Percentiles rank a stretch among this genome's conserved stretches.
Evolutionary conservation across 2,888 invertebrate species (phyloP).

Genomic region (Zygothrica quintamaculata): DNA sequence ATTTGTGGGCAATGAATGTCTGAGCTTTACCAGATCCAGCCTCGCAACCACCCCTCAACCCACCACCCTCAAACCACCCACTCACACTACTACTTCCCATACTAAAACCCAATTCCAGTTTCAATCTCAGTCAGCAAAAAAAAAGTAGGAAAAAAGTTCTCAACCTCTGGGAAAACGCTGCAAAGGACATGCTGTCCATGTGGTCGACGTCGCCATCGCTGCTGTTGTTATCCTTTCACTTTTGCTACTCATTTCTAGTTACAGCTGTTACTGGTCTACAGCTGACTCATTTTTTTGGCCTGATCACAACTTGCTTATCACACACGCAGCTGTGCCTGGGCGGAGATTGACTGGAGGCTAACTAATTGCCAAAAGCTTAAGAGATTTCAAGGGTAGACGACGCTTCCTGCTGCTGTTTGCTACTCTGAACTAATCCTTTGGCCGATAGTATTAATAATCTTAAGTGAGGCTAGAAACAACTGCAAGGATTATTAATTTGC

Average conservation of each 20-base stretch:
- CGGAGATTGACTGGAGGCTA: too few relatives aligned
- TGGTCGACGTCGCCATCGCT: constrained; percentile 8
- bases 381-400: constrained; percentile 35
- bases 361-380: constrained; percentile 61
- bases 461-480: too few relatives aligned
- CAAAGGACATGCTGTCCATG: neutral
- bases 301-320: constrained; percentile 52
- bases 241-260: constrained; percentile 27
- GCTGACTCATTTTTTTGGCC: constrained; percentile 32
- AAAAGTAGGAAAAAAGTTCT: constrained; percentile 20
- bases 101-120: too few relatives aligned
- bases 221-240: constrained; percentile 30
- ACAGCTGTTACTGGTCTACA: constrained; percentile 46
- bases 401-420: too few relatives aligned
- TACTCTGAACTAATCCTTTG: constrained; percentile 10
- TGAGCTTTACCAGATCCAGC: constrained; percentile 64
- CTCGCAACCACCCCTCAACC: neutral
- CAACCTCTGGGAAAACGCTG: constrained; percentile 9
- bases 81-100: too few relatives aligned
- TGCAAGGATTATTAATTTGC: too few relatives aligned
- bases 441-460: constrained; percentile 9
- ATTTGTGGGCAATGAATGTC: constrained; percentile 83
- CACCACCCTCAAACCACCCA: too few relatives aligned
- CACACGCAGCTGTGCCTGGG: constrained; percentile 60
- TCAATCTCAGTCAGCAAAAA: constrained; percentile 1